Percentiles rank a stretch among this genome's conserved stretches.
Evolutionary conservation across 1,140 invertebrate genomes (phyloP).

Genomic region (Lycorma delicatula): DNA sequence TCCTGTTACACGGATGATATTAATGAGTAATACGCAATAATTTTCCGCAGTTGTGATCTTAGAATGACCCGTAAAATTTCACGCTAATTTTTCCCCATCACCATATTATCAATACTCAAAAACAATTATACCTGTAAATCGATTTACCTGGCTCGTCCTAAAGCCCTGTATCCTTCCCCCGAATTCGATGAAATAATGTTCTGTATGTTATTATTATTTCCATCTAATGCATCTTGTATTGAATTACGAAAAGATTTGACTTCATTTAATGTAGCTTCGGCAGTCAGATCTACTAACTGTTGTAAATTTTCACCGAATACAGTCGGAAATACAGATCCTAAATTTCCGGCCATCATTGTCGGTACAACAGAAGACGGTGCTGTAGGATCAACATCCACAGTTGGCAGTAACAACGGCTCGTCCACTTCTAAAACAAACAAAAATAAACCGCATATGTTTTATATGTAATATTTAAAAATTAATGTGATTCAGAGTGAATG

Average conservation of each 20-base stretch:
- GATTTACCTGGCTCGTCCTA: slow-evolving; percentile 40
- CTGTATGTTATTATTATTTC: not conserved
- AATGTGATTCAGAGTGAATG: no score
- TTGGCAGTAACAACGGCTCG: no score
- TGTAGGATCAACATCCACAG: no score
- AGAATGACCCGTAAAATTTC: not conserved
- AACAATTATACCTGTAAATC: no score
- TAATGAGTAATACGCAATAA: not conserved
- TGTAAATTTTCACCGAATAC: no score
- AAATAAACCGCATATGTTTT: no score
- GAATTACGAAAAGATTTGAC: not conserved
- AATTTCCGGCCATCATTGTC: no score
- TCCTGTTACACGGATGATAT: not conserved
- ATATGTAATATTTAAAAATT: no score
- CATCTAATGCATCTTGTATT: not conserved
- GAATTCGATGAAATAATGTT: slow-evolving; percentile 37
- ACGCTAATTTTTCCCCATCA: not conserved
- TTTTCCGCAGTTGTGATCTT: not conserved
- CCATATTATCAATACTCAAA: not conserved
- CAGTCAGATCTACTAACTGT: not conserved
- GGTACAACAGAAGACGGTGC: no score
- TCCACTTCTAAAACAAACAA: no score
- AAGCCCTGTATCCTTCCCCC: slow-evolving; percentile 64
- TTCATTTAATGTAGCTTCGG: not conserved
- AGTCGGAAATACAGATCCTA: no score